These are phyloP conservation scores for Leptopterna dolabrata DNA, from an alignment of 2,888 invertebrate species.

Conservation along the genomic window DNA sequence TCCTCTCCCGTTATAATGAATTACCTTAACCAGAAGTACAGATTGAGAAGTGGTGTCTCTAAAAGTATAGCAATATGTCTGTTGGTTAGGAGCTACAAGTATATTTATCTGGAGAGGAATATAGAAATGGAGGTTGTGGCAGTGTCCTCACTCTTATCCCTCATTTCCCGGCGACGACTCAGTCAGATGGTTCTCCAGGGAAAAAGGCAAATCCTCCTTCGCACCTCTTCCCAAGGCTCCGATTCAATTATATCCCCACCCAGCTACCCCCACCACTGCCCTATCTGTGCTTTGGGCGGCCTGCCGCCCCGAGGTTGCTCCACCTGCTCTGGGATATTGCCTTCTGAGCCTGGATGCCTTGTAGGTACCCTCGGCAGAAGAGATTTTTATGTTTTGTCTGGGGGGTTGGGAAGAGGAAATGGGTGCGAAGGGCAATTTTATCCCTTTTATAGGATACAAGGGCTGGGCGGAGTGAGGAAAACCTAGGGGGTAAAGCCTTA, in stretches of 20 bases:
- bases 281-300: neutral
- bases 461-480: neutral
- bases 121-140: neutral
- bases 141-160: conserved; percentile 14
- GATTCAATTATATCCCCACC: conserved; percentile 45
- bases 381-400: conserved; percentile 49
- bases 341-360: neutral
- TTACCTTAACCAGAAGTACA: too few species aligned
- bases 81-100: conserved; percentile 9
- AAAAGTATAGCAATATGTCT: conserved; percentile 1
- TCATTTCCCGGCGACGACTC: conserved; percentile 11
- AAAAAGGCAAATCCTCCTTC: conserved; percentile 45
- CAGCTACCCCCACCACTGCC: neutral
- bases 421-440: conserved; percentile 48
- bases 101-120: neutral
- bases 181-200: neutral
- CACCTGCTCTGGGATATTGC: conserved; percentile 11
- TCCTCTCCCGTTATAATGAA: too few species aligned
- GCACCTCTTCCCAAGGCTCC: conserved; percentile 31
- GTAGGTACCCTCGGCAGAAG: neutral
- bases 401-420: neutral
- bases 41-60: too few species aligned
- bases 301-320: neutral
- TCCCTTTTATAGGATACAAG: conserved; percentile 47
- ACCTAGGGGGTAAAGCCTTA: conserved; percentile 24